Conservation (phyloP, 2,888 invertebrate species). For the Caenorhabditis doughertyi region DNA sequence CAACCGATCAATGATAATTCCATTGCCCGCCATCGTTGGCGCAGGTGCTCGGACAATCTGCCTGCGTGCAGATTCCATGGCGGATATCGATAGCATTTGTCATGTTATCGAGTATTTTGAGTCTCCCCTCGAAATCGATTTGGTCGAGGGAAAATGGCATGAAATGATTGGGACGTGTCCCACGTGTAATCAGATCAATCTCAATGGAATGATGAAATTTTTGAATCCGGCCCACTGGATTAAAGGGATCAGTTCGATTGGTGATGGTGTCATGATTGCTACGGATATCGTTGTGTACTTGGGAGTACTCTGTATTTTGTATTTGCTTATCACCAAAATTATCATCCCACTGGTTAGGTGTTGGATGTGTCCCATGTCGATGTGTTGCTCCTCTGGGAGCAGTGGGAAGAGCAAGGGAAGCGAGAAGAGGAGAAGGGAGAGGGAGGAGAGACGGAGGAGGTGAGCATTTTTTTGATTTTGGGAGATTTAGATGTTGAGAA, state of each 20-base stretch:
- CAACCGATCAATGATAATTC: slow-evolving; percentile 75
- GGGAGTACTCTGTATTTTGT: slow-evolving; percentile 66
- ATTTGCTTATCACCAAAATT: slow-evolving; percentile 74
- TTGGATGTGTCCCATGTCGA: slow-evolving; percentile 67
- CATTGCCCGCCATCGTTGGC: slow-evolving; percentile 72
- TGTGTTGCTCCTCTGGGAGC: slow-evolving; percentile 13
- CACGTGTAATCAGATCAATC: slow-evolving; percentile 78
- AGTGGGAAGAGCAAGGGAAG: slow-evolving; percentile 29
- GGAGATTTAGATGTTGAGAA: not conserved
- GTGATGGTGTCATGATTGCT: slow-evolving; percentile 73
- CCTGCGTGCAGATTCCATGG: slow-evolving; percentile 76
- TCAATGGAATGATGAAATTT: slow-evolving; percentile 71
- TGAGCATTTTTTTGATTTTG: not conserved
- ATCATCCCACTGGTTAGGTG: slow-evolving; percentile 73
- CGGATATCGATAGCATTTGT: slow-evolving; percentile 73
- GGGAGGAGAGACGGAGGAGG: slow-evolving; percentile 23
- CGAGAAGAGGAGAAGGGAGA: slow-evolving; percentile 26
- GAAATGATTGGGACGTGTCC: slow-evolving; percentile 75
- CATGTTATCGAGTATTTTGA: slow-evolving; percentile 74
- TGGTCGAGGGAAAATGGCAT: slow-evolving; percentile 72
- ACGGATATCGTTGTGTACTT: slow-evolving; percentile 74
- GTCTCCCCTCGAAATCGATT: slow-evolving; percentile 72
- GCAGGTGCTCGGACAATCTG: slow-evolving; percentile 69
- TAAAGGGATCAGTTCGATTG: slow-evolving; percentile 75
- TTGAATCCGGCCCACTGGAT: slow-evolving; percentile 78